Evolutionary conservation across 1,140 invertebrate genomes (phyloP), one percentile per base, ranked within the genome.

Genomic region (Radopholus similis): DNA sequence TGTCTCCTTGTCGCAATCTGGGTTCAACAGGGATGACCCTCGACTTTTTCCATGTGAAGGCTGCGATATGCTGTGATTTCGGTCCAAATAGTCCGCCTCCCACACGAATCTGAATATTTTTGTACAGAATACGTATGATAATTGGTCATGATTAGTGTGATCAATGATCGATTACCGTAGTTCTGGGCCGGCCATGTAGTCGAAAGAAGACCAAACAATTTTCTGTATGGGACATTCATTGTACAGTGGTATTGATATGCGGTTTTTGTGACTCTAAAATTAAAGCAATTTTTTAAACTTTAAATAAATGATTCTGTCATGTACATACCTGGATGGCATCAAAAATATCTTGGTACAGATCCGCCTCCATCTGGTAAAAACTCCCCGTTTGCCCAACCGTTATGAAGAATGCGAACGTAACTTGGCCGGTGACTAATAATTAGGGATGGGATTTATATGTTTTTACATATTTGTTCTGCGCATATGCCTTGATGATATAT

Each of bases 161-260:
- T n/a, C n/a, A n/a, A n/a, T n/a, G n/a, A n/a, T n/a, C n/a, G n/a
- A n/a, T n/a, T n/a, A n/a, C n/a, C n/a, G n/a, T n/a, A n/a, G n/a
- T 32, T 75, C 72, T 3, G 71, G 71, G 26, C 71, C 71, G 4
- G 47, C 23, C 54, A 60, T 66, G 35, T 72, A 72, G 34, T 75
- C 72, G 28, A 72, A 72, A 4, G 71, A 71, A 4, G 71, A 72
- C 72, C 72, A 72, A 40, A 72, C 49, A 47, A 72, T 75, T 40
- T 72, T 70, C 21, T 42, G 47, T 8, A 70, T 40, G 5, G 68
- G 68, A 8, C 40, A 73, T 26, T 8, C 60, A 66, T 70, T 73
- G 6, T 35, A 15, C 6, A 70, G 26, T 13, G 53, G 53, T 15
- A 70, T 30, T 8, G 28, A 13, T 21, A 70, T 47, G 13, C 37